These are phyloP conservation scores for Python bivittatus DNA, from an alignment of 2,113 vertebrate species.

Conservation along the genomic window DNA sequence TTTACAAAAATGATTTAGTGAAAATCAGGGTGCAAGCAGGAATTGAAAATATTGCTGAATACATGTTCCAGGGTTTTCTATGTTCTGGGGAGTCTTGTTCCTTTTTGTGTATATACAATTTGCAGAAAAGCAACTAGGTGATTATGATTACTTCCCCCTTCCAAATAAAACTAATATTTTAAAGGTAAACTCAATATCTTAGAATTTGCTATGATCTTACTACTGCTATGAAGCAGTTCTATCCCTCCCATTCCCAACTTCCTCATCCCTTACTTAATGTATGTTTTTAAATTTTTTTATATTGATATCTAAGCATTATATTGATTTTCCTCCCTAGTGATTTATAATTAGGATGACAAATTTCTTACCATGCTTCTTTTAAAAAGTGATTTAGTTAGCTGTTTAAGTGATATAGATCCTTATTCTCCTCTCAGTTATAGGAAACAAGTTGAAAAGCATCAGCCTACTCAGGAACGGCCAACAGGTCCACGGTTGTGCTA, in stretches of 20 bases:
- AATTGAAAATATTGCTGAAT: background rate
- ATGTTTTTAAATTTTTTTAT: background rate
- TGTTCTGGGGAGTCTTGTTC: conserved; percentile 6
- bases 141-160: background rate
- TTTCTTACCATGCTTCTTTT: background rate
- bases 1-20: conserved; percentile 7
- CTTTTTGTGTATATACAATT: conserved; percentile 12
- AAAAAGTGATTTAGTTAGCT: background rate
- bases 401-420: background rate
- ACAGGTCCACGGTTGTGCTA: background rate
- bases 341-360: background rate
- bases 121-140: background rate
- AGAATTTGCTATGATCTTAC: background rate
- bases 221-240: background rate
- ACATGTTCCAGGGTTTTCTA: conserved; percentile 15
- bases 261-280: background rate
- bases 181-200: background rate
- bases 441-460: background rate
- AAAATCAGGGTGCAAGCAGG: background rate
- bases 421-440: background rate
- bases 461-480: background rate
- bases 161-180: background rate
- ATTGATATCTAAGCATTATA: background rate
- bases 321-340: background rate
- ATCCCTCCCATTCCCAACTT: background rate